Base-by-base conservation (phyloP, 2,888 invertebrate species). In the Formica aserva region DNA sequence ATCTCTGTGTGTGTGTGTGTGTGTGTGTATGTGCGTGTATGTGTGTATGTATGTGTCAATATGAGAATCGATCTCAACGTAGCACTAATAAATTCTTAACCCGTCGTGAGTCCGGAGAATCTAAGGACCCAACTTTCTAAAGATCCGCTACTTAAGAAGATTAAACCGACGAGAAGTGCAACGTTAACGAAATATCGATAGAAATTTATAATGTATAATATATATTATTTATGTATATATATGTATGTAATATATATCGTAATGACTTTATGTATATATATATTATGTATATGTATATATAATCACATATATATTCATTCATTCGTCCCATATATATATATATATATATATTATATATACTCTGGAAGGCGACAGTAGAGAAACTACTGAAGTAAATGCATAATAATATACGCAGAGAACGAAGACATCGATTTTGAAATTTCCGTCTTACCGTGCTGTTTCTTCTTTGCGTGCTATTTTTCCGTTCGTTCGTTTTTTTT, bases 341-440 rank as follows among this genome's bases (percentile, higher is more conserved):
- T 74, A 84, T 86, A 86, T 81, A 84, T 85, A 32, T 48, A 80
- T 75, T 85, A 85, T 89, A 74, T 89, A 89, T 90, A 91, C 88
- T 92, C 90, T 92, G 92, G 92, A 94, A 94, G 93, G 94, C 93
- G 92, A 94, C 92, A 92, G 92, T 93, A 93, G 92, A 93, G 87
- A 93, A 85, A 87, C 92, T 94, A 94, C 92, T 91, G 92, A 94
- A 92, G 92, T 94, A 94, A 94, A 94, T 93, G 93, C 93, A 93
- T 91, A 89, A 91, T 88, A 87, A 86, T 77, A 90, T 91, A 91
- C 90, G 90, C 89, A 89, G 88, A 91, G 87, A 91, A 91, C 84
- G 89, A 92, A 91, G 89, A 91, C 88, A 89, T 84, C 76, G 85
- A 87, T 88, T 75, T 72, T 85, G 81, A 85, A 63, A 86, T 62